Conservation (phyloP, 2,888 invertebrate species). For the Pyrrhia umbra region DNA sequence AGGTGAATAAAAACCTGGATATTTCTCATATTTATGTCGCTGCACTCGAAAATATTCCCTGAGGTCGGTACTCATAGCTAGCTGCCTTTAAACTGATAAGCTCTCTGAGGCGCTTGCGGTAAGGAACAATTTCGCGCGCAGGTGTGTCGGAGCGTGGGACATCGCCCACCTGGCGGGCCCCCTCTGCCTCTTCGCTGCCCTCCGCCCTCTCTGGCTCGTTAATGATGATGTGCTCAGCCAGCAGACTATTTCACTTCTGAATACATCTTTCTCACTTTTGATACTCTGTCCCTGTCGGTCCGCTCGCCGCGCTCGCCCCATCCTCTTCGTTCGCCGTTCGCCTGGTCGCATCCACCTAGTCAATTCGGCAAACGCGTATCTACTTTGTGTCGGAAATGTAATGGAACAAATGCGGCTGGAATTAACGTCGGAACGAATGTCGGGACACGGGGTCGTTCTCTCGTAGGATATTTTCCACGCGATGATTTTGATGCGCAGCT, state of each 20-base stretch:
- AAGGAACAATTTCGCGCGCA: conserved; percentile 86
- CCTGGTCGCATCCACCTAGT: conserved; percentile 90
- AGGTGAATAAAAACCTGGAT: conserved; percentile 87
- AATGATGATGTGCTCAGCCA: conserved; percentile 95
- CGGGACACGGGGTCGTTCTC: conserved; percentile 87
- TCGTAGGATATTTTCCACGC: conserved; percentile 88
- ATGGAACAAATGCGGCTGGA: conserved; percentile 90
- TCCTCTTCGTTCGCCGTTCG: conserved; percentile 82
- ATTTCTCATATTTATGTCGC: conserved; percentile 89
- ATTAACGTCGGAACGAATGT: conserved; percentile 90
- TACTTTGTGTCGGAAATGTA: conserved; percentile 91
- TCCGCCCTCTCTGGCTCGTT: conserved; percentile 92
- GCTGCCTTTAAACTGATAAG: conserved; percentile 76
- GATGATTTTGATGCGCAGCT: conserved; percentile 88
- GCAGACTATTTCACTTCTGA: conserved; percentile 94
- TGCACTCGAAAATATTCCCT: conserved; percentile 88
- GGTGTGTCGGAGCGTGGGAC: conserved; percentile 89
- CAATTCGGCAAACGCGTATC: conserved; percentile 90
- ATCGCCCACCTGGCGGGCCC: conserved; percentile 90
- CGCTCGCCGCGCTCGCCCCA: conserved; percentile 69
- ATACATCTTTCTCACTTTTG: conserved; percentile 91
- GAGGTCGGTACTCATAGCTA: conserved; percentile 76
- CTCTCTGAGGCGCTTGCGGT: conserved; percentile 76
- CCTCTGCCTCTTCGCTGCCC: conserved; percentile 91
- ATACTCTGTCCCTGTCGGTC: conserved; percentile 81